phyloP scores from a whole-genome alignment of 1,140 invertebrate genomes.

The Zophobas atratus region DNA sequence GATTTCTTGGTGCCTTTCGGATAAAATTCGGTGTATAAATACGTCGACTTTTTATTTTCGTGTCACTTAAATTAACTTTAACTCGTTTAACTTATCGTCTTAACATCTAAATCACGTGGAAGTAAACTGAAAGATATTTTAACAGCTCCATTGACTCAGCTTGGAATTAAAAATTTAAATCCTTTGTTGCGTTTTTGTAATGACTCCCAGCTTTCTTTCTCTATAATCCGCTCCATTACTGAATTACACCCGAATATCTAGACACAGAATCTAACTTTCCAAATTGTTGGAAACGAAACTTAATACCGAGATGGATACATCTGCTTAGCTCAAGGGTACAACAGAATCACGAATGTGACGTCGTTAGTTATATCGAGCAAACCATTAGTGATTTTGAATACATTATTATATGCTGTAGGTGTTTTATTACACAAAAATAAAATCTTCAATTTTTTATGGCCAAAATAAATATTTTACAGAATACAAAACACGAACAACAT shows the following conservation, averaged over 20 bases:
- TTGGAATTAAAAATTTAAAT: conserved; percentile 36
- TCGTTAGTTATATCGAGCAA: no score
- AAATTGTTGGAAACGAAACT: conserved; percentile 39
- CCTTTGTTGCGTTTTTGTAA: conserved; percentile 39
- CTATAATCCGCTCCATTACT: conserved; percentile 36
- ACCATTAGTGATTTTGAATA: no score
- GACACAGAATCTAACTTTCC: conserved; percentile 40
- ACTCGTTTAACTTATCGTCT: conserved; percentile 45
- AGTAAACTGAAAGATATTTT: conserved; percentile 33
- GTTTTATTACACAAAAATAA: no score
- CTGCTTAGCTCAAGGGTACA: no score
- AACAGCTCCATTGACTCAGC: conserved; percentile 28
- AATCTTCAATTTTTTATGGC: no score
- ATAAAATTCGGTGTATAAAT: conserved; percentile 56
- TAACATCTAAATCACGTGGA: conserved; percentile 46
- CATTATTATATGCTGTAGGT: no score
- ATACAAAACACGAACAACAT: no score
- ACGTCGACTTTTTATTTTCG: conserved; percentile 57
- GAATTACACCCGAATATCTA: conserved; percentile 43
- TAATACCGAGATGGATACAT: background rate
- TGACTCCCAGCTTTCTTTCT: conserved; percentile 38
- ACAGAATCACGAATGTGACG: no score
- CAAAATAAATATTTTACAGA: no score
- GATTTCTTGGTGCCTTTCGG: conserved; percentile 61
- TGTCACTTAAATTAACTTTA: conserved; percentile 60